A percentile compares a stretch with the other conserved stretches of the same genome.
phyloP scores from a whole-genome alignment of 2,888 invertebrate genomes.

The Parascotia fuliginaria region DNA sequence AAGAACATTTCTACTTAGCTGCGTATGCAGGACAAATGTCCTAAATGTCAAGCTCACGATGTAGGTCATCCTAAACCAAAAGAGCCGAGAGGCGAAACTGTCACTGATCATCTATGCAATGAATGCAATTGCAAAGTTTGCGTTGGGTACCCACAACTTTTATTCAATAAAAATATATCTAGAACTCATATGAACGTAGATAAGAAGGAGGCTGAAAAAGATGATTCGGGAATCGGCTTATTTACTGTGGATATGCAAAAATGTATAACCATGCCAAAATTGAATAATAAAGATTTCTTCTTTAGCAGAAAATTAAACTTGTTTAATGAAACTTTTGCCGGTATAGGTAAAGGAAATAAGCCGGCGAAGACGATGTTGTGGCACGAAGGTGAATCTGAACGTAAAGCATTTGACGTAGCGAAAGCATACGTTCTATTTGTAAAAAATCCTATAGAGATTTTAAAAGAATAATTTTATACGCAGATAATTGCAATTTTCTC shows the following conservation, averaged over 20 bases:
- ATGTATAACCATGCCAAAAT: not conserved
- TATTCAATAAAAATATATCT: conserved; percentile 2
- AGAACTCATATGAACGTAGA: conserved; percentile 1
- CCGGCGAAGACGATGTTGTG: conserved; percentile 5
- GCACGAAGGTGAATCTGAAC: conserved; percentile 8
- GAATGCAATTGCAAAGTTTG: conserved; percentile 2
- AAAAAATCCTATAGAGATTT: not conserved
- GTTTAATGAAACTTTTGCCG: conserved; percentile 9
- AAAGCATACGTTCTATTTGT: conserved; percentile 7
- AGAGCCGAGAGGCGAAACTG: not conserved
- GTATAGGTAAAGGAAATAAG: conserved; percentile 10
- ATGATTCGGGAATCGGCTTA: not conserved
- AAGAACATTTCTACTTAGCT: conserved; percentile 1
- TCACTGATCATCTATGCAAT: not conserved
- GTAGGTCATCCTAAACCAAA: not conserved
- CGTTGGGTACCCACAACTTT: not conserved
- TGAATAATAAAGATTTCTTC: not conserved
- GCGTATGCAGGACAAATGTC: conserved; percentile 3
- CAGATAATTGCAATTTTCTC: not conserved
- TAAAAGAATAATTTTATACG: not conserved
- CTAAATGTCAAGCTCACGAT: conserved; percentile 1
- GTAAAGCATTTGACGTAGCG: conserved; percentile 11
- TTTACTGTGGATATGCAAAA: conserved; percentile 2
- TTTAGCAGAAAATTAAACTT: conserved; percentile 5
- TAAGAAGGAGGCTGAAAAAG: conserved; percentile 1